Evolutionary conservation across 2,888 invertebrate species (phyloP).

Genomic region (Lithophane ornitopus): DNA sequence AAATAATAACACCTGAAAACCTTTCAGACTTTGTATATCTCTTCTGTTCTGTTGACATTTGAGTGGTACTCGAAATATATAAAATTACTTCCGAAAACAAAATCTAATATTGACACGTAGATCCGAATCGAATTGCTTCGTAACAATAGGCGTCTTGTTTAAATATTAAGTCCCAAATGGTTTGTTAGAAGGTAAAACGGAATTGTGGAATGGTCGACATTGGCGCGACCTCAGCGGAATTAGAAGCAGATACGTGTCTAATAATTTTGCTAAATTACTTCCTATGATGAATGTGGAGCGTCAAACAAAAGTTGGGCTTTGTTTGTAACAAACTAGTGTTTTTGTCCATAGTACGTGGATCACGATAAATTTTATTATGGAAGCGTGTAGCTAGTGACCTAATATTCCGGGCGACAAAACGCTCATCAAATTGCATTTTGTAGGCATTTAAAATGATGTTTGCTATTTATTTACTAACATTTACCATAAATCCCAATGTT

Average conservation of each 20-base stretch:
- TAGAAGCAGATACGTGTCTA: conserved; percentile 83
- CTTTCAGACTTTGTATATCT: conserved; percentile 34
- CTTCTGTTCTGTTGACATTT: conserved; percentile 56
- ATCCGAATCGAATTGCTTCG: conserved; percentile 75
- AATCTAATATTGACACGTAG: conserved; percentile 80
- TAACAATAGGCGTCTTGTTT: conserved; percentile 75
- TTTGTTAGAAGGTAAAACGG: conserved; percentile 73
- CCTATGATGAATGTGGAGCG: conserved; percentile 78
- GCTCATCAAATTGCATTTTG: conserved; percentile 48
- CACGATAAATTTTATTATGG: conserved; percentile 33
- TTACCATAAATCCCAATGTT: conserved; percentile 29
- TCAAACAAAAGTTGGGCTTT: conserved; percentile 38
- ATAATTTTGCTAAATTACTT: conserved; percentile 86
- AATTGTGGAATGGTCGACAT: conserved; percentile 80
- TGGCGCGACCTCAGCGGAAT: conserved; percentile 83
- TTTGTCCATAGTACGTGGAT: conserved; percentile 25
- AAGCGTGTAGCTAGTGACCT: conserved; percentile 42
- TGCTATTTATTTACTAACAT: conserved; percentile 3
- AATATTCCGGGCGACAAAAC: conserved; percentile 45
- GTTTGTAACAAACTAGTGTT: conserved; percentile 15
- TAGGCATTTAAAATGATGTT: conserved; percentile 3
- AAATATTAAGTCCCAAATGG: conserved; percentile 71
- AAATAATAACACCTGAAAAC: conserved; percentile 47
- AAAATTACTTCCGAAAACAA: conserved; percentile 83
- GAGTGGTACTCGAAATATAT: conserved; percentile 75